phyloP scores from a whole-genome alignment of 35 echinoderm and acorn worm species.

The Lytechinus variegatus region DNA sequence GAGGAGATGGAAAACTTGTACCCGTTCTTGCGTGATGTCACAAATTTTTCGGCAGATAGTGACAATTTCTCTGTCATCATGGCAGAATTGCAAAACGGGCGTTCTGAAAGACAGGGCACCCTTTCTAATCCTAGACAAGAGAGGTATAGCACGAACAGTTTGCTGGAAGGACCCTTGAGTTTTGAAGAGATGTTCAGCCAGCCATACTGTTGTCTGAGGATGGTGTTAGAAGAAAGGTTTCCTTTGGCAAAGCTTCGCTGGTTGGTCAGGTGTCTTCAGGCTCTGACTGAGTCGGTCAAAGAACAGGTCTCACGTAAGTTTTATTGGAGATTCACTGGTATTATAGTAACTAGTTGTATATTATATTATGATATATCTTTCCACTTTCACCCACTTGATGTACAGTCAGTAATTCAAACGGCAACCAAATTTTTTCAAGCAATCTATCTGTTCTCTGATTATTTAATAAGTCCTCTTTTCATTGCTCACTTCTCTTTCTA shows the following conservation, averaged over 20 bases:
- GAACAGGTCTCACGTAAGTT: constrained; percentile 55
- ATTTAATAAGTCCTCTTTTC: no score
- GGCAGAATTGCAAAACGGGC: background rate
- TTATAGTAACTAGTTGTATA: background rate
- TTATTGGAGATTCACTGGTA: background rate
- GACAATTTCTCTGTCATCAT: background rate
- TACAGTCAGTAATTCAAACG: no score
- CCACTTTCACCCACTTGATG: no score
- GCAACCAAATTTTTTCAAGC: no score
- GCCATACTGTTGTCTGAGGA: constrained; percentile 58
- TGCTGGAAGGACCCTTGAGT: background rate
- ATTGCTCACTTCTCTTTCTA: no score
- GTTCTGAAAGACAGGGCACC: background rate
- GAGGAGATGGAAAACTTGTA: background rate
- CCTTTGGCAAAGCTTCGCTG: constrained; percentile 66
- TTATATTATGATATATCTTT: no score
- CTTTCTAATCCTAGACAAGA: background rate
- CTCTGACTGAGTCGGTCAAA: constrained; percentile 58
- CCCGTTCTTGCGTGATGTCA: background rate
- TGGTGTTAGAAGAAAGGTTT: constrained; percentile 59
- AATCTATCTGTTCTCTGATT: no score
- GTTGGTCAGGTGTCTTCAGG: constrained; percentile 63
- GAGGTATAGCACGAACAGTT: background rate
- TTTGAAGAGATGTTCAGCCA: constrained; percentile 43
- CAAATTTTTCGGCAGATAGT: background rate